Evolutionary conservation across 2,888 invertebrate genomes (phyloP).

Genomic region (Hypena proboscidalis): DNA sequence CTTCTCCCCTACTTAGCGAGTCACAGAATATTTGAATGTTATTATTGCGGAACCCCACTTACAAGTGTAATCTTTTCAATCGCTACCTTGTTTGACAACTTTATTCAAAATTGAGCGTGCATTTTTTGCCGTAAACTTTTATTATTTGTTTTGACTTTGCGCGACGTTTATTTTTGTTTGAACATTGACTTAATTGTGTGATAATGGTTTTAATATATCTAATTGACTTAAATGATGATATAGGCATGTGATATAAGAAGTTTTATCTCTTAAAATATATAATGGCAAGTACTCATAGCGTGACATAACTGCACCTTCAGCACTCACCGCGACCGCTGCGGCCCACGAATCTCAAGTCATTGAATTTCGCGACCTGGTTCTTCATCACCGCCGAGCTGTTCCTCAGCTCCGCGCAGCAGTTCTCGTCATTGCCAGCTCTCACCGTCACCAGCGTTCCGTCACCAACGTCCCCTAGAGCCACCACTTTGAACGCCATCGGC

Average conservation of each 20-base stretch:
- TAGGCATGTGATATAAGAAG: background rate
- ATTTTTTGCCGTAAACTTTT: constrained; percentile 11
- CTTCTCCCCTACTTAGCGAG: constrained; percentile 59
- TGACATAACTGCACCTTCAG: constrained; percentile 82
- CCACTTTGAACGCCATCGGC: constrained; percentile 98
- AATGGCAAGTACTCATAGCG: constrained; percentile 48
- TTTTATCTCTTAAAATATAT: constrained; percentile 10
- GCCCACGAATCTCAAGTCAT: constrained; percentile 99
- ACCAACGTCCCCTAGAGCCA: constrained; percentile 96
- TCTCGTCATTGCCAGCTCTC: constrained; percentile 99
- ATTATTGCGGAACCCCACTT: constrained; percentile 25
- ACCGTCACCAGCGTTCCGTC: constrained; percentile 99
- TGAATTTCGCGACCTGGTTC: constrained; percentile 99
- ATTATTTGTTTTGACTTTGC: constrained; percentile 3
- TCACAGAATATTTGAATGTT: constrained; percentile 46
- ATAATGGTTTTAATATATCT: too few species aligned
- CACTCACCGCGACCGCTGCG: constrained; percentile 98
- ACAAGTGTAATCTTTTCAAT: constrained; percentile 18
- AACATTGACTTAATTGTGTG: too few species aligned
- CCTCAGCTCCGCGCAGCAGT: constrained; percentile 97
- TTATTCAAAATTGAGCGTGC: constrained; percentile 1
- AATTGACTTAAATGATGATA: too few species aligned
- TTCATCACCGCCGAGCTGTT: constrained; percentile 99
- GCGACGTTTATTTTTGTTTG: constrained; percentile 6
- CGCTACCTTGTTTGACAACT: constrained; percentile 8